Evolutionary conservation across 2,888 invertebrate genomes (phyloP).

Genomic region (Troilus luridus): DNA sequence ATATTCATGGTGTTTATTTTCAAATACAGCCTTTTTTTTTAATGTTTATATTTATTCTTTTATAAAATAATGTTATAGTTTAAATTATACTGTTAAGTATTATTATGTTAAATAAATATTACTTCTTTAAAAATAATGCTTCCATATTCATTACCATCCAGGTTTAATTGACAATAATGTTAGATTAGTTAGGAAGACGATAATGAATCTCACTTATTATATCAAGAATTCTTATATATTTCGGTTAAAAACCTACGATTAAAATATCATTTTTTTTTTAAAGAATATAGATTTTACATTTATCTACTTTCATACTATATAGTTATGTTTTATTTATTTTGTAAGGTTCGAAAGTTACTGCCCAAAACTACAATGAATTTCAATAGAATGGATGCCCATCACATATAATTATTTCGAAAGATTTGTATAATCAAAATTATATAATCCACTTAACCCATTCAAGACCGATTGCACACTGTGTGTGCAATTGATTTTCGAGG

Average conservation of each 20-base stretch:
- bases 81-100: conserved; percentile 4
- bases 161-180: conserved; percentile 57
- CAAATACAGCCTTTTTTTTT: conserved; percentile 50
- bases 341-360: neutral
- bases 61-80: conserved; percentile 11
- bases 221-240: neutral
- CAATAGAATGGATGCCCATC: neutral
- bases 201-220: conserved; percentile 52
- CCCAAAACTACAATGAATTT: neutral
- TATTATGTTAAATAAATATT: neutral
- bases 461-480: too few species aligned
- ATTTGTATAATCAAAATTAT: too few species aligned
- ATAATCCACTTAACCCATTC: too few species aligned
- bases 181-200: conserved; percentile 55
- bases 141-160: conserved; percentile 53
- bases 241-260: conserved; percentile 3
- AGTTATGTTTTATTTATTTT: neutral
- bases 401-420: neutral
- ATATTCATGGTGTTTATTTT: conserved; percentile 54
- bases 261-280: neutral
- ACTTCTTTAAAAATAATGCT: conserved; percentile 40
- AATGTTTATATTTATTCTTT: neutral
- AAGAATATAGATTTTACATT: conserved; percentile 1
- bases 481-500: too few species aligned
- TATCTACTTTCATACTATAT: neutral